phyloP scores from a whole-genome alignment of 1,140 invertebrate genomes.

The Sarcophaga peregrina region DNA sequence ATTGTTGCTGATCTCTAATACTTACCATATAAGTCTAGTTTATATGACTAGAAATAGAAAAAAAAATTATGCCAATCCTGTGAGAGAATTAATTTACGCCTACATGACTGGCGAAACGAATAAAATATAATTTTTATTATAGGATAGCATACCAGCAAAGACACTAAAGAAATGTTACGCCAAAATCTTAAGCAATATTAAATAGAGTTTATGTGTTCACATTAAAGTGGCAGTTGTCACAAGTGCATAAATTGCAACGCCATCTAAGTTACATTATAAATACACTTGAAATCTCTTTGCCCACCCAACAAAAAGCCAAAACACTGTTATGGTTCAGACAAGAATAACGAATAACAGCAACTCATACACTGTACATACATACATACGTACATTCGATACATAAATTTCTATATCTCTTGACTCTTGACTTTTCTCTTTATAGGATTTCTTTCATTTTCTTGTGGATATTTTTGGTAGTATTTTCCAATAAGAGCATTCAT shows the following conservation, averaged over 20 bases:
- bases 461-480: neutral
- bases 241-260: conserved; percentile 37
- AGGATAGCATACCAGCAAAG: too few species aligned
- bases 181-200: too few species aligned
- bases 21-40: too few species aligned
- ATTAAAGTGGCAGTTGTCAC: conserved; percentile 36
- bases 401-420: neutral
- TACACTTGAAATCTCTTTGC: neutral
- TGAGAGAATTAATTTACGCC: too few species aligned
- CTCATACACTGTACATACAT: neutral
- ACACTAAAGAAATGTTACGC: too few species aligned
- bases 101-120: too few species aligned
- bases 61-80: too few species aligned
- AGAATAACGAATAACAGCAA: neutral
- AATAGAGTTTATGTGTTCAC: neutral
- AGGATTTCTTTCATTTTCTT: neutral
- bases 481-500: too few species aligned
- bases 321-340: neutral
- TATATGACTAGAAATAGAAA: too few species aligned
- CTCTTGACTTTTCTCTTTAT: neutral
- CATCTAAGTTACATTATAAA: conserved; percentile 32
- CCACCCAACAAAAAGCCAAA: neutral
- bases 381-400: too few species aligned
- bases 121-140: too few species aligned
- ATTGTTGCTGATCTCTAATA: too few species aligned